Conservation (phyloP, 2,113 vertebrate genomes). For the Microtus montanus region DNA sequence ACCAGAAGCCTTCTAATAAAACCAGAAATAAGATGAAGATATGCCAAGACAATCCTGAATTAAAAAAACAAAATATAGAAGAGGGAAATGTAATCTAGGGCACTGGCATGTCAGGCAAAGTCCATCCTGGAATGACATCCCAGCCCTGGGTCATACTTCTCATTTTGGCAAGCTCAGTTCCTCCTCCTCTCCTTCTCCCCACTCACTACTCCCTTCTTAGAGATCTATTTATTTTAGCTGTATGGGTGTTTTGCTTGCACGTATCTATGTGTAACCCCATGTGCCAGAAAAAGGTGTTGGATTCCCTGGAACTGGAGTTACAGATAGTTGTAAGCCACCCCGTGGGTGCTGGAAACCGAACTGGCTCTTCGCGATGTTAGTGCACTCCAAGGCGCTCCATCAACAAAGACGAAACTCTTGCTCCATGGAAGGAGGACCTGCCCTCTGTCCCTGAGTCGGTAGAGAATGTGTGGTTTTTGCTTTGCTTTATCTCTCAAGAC, state of each 20-base stretch:
- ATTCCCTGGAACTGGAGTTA: neutral
- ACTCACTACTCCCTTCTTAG: neutral
- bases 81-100: neutral
- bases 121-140: neutral
- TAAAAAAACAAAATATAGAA: neutral
- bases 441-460: neutral
- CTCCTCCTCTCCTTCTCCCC: neutral
- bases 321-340: neutral
- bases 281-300: neutral
- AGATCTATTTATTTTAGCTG: neutral
- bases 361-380: neutral
- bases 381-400: too few relatives aligned
- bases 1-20: neutral
- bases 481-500: neutral
- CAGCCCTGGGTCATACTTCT: neutral
- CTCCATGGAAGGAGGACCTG: neutral
- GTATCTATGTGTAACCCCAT: neutral
- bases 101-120: neutral
- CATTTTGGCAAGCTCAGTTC: neutral
- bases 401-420: neutral
- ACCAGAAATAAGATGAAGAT: neutral
- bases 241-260: neutral
- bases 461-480: neutral
- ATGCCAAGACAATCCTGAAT: neutral
- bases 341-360: neutral